Conservation (phyloP, 1,140 invertebrate genomes). For the Polyergus mexicanus region DNA sequence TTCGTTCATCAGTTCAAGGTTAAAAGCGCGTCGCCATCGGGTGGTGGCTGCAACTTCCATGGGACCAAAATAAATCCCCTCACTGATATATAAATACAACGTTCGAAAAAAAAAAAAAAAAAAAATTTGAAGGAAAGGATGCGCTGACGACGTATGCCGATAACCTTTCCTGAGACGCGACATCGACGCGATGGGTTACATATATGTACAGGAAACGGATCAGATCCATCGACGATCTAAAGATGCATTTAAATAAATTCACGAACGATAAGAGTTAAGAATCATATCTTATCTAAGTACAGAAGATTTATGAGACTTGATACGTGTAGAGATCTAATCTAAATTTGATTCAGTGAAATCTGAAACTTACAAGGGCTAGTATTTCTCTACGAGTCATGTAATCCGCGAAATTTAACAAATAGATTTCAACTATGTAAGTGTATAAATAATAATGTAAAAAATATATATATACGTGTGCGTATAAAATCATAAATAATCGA, state of each 20-base stretch:
- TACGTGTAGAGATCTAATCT: not conserved
- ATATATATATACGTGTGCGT: not conserved
- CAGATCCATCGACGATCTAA: not conserved
- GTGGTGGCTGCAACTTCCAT: slow-evolving; percentile 69
- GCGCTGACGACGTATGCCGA: slow-evolving; percentile 65
- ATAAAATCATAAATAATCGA: not conserved
- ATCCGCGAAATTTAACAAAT: not conserved
- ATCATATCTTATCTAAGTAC: not conserved
- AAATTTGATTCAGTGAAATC: not conserved
- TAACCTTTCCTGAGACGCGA: slow-evolving; percentile 74
- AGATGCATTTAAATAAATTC: not conserved
- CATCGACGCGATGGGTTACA: slow-evolving; percentile 18
- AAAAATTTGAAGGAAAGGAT: slow-evolving; percentile 29
- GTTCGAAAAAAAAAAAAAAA: slow-evolving; percentile 19
- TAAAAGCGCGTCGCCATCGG: slow-evolving; percentile 74
- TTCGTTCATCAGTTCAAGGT: slow-evolving; percentile 83
- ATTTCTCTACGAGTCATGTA: not conserved
- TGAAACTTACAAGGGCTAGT: not conserved
- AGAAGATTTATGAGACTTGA: not conserved
- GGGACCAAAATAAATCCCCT: slow-evolving; percentile 78
- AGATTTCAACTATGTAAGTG: not conserved
- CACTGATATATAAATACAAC: slow-evolving; percentile 77
- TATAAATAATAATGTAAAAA: not conserved
- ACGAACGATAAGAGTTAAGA: not conserved
- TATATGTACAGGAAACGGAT: not conserved